phyloP scores from a whole-genome alignment of 2,888 invertebrate species.

The Aricia artaxerxes region DNA sequence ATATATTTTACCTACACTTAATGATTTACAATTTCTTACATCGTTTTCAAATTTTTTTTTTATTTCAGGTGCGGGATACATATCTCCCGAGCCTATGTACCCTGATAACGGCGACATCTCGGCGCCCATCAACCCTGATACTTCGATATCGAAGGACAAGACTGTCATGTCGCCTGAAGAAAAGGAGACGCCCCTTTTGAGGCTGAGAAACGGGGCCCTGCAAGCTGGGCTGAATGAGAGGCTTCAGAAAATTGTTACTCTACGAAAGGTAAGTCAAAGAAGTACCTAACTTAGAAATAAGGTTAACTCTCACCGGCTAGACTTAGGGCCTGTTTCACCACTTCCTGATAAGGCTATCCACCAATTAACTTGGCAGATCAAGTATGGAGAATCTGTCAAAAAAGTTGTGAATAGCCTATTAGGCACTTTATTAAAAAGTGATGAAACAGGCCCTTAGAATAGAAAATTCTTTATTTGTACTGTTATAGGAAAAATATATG shows the following conservation, averaged over 20 bases:
- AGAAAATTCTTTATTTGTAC: no score
- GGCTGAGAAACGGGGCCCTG: conserved; percentile 84
- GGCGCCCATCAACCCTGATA: conserved; percentile 61
- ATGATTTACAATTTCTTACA: neutral
- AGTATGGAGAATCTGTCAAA: no score
- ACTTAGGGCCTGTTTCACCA: no score
- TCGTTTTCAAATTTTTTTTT: neutral
- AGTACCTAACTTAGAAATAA: neutral
- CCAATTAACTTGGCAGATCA: no score
- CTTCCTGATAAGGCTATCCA: no score
- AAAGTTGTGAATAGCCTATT: no score
- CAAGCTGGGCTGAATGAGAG: conserved; percentile 83
- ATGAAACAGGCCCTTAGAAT: no score
- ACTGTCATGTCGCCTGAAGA: conserved; percentile 47
- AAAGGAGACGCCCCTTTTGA: conserved; percentile 73
- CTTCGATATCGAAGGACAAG: conserved; percentile 53
- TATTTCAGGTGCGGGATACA: conserved; percentile 73
- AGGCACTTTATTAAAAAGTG: no score
- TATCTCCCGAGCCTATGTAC: conserved; percentile 84
- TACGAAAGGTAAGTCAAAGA: conserved; percentile 64
- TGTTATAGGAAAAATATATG: no score
- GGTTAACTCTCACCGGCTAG: no score
- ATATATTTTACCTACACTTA: no score
- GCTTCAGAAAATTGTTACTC: conserved; percentile 76
- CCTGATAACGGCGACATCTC: conserved; percentile 76